Evolutionary conservation across 2,797 vertebrate genomes (phyloP).

Genomic region (Enteromius thamalakanensis): DNA sequence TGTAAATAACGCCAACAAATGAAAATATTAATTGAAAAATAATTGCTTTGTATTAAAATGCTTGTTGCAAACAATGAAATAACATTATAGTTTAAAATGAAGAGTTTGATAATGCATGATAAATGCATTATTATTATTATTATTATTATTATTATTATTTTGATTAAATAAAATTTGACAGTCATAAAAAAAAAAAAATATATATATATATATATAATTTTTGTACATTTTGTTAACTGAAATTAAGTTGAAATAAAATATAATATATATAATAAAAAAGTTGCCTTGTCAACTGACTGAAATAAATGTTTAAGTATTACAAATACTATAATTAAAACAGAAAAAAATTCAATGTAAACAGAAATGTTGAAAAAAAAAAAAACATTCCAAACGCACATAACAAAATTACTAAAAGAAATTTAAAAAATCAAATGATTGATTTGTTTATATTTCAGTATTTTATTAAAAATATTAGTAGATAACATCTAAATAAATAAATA

Average conservation of each 20-base stretch:
- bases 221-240: background rate
- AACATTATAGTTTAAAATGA: background rate
- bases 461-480: background rate
- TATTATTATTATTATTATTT: too few species aligned
- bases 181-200: too few species aligned
- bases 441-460: too few species aligned
- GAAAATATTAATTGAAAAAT: background rate
- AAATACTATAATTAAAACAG: background rate
- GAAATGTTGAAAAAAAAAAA: background rate
- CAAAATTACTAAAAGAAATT: background rate
- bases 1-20: background rate
- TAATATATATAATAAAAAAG: background rate
- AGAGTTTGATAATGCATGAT: too few species aligned
- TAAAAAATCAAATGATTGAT: too few species aligned
- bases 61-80: background rate
- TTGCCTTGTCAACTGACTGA: background rate
- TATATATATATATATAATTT: background rate
- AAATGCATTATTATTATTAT: too few species aligned
- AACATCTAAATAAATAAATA: background rate
- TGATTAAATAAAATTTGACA: too few species aligned
- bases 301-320: background rate
- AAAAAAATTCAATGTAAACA: background rate
- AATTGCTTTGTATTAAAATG: background rate
- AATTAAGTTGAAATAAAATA: background rate
- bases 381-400: background rate